Conservation (phyloP, 2,888 invertebrate species). For the Slavum lentiscoides region DNA sequence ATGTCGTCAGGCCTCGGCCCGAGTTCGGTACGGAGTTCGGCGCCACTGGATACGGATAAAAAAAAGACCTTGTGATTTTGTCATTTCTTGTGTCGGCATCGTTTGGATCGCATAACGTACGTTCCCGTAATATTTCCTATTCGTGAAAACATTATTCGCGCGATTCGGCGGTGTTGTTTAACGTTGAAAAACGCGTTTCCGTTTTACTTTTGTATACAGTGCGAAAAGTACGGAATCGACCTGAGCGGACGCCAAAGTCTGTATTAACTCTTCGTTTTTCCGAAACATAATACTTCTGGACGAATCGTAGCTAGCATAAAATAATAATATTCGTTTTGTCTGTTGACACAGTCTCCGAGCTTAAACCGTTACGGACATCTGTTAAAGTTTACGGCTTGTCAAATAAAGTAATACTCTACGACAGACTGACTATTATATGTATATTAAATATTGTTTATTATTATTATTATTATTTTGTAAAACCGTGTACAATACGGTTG, state of each 20-base stretch:
- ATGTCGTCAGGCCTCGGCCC: too few relatives aligned
- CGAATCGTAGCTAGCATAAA: background rate
- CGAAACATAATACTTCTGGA: background rate
- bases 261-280: background rate
- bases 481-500: slow-evolving; percentile 23
- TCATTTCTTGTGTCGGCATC: too few relatives aligned
- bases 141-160: too few relatives aligned
- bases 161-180: too few relatives aligned
- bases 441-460: slow-evolving; percentile 4
- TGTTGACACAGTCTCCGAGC: slow-evolving; percentile 20
- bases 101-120: too few relatives aligned
- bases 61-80: too few relatives aligned
- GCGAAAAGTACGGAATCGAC: background rate
- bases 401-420: slow-evolving; percentile 42
- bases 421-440: slow-evolving; percentile 42
- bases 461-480: slow-evolving; percentile 40
- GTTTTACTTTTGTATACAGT: background rate
- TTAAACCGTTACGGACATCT: slow-evolving; percentile 13
- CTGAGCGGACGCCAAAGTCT: background rate
- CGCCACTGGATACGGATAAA: too few relatives aligned
- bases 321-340: slow-evolving; percentile 1
- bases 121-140: too few relatives aligned
- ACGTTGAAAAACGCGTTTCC: too few relatives aligned
- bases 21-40: too few relatives aligned
- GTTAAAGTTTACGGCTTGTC: slow-evolving; percentile 24